These are phyloP conservation scores for Turdus rufiventris DNA, from an alignment of 2,113 vertebrate species.

Conservation along the genomic window DNA sequence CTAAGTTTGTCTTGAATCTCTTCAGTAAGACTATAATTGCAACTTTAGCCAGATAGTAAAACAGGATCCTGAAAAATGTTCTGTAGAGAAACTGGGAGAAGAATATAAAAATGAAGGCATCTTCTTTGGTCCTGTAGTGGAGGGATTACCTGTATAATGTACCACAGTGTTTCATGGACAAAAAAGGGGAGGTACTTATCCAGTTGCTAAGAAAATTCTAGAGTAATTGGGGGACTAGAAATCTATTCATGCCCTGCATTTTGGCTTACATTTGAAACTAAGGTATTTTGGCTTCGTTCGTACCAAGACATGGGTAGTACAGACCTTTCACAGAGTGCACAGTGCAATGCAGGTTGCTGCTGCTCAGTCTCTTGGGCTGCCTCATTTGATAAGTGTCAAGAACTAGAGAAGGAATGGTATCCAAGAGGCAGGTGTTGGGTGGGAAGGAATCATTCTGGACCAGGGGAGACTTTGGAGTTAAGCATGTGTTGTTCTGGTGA, in stretches of 20 bases:
- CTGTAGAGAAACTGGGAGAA: not conserved
- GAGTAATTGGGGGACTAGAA: not conserved
- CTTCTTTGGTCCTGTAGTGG: conserved; percentile 14
- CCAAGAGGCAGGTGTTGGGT: not conserved
- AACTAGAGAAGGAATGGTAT: not conserved
- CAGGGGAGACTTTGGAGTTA: not conserved
- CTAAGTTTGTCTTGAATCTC: not conserved
- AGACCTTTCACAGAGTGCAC: not conserved
- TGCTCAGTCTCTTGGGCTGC: not conserved
- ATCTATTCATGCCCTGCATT: not conserved
- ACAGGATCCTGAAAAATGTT: not conserved
- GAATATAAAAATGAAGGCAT: not conserved
- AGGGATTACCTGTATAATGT: not conserved
- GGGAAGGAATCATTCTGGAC: not conserved
- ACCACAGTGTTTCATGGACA: not conserved
- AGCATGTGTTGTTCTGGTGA: not conserved
- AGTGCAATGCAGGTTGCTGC: not conserved
- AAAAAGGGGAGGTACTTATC: not conserved
- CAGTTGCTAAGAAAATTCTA: not conserved
- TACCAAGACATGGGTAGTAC: not conserved
- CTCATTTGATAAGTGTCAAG: not conserved
- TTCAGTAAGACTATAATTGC: not conserved
- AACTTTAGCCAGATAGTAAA: not conserved
- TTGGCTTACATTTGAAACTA: not conserved
- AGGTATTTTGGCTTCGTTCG: not conserved